Conservation (phyloP, 2,113 vertebrate species). For the Galbula dea region DNA sequence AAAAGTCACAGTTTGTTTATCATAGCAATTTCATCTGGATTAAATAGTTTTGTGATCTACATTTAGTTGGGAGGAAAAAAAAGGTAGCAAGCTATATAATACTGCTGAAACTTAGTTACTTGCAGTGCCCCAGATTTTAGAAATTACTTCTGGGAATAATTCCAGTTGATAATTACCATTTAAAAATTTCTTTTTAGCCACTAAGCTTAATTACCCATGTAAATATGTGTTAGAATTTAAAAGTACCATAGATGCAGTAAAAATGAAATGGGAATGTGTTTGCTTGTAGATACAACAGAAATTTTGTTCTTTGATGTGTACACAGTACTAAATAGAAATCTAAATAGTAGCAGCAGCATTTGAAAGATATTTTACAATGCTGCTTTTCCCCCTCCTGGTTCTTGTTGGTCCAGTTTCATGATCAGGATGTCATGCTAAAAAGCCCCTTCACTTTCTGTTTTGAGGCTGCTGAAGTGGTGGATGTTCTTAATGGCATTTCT, state of each 20-base stretch:
- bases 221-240: slow-evolving; percentile 54
- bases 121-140: slow-evolving; percentile 30
- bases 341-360: not conserved
- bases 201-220: slow-evolving; percentile 56
- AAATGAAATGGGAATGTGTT: not conserved
- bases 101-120: slow-evolving; percentile 2
- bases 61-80: not conserved
- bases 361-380: not conserved
- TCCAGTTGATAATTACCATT: slow-evolving; percentile 55
- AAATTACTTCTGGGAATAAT: slow-evolving; percentile 45
- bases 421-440: not conserved
- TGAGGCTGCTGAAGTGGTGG: not conserved
- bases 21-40: slow-evolving; percentile 14
- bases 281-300: slow-evolving; percentile 15
- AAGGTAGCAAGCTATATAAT: not conserved
- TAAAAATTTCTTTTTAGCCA: not conserved
- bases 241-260: not conserved
- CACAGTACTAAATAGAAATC: not conserved
- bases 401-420: not conserved
- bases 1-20: slow-evolving; percentile 9
- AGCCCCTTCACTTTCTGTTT: not conserved
- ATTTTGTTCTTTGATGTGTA: not conserved
- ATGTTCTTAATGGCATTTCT: not conserved
- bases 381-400: not conserved
- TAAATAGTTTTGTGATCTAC: not conserved